Conservation (phyloP, 2,113 vertebrate genomes). For the Myotis yumanensis region DNA sequence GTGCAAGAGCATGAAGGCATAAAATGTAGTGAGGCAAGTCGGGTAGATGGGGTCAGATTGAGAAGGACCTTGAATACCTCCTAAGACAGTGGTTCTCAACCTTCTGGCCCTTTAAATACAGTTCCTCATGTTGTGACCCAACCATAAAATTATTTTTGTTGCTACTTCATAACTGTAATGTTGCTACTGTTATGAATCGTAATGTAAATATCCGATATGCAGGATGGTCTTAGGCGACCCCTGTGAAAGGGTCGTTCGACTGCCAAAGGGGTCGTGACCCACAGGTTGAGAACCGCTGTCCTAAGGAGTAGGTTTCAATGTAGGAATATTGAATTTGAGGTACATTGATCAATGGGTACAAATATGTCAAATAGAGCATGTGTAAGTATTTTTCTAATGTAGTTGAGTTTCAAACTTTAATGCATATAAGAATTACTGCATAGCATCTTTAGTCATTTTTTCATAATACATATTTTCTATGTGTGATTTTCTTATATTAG, state of each 20-base stretch:
- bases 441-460: neutral
- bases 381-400: neutral
- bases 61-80: neutral
- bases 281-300: no score
- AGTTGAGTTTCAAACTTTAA: neutral
- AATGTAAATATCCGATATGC: no score
- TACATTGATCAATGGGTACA: neutral
- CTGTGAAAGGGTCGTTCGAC: no score
- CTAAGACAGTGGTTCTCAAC: neutral
- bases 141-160: no score
- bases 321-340: neutral
- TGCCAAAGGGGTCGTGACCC: no score
- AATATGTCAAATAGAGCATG: neutral
- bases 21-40: neutral
- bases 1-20: neutral
- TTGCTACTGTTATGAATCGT: no score
- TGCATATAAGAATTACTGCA: neutral
- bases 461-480: neutral
- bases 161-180: no score
- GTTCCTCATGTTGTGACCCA: no score
- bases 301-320: neutral
- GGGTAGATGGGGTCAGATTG: neutral
- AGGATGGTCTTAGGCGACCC: no score
- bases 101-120: no score
- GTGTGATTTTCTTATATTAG: neutral